Evolutionary conservation across 2,888 invertebrate species (phyloP).

Genomic region (Coelogynopora nodosa): DNA sequence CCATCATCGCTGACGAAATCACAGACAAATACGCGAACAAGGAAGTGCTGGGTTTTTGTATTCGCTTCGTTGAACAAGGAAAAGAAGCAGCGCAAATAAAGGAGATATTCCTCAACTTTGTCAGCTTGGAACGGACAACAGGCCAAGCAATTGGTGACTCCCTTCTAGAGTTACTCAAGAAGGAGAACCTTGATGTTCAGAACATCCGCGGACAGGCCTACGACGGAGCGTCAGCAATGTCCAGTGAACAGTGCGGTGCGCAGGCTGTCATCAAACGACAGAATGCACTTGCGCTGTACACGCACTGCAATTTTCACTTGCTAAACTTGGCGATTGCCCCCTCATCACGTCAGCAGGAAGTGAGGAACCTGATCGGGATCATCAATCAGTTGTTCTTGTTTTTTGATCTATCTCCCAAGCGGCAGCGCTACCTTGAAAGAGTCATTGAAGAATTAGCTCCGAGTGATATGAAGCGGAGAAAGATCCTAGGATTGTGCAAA

Average conservation of each 20-base stretch:
- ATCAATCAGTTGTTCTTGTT: background rate
- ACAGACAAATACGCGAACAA: too few relatives aligned
- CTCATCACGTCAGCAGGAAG: background rate
- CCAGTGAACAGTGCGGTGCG: background rate
- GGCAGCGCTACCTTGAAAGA: background rate
- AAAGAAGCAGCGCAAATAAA: too few relatives aligned
- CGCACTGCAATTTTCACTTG: background rate
- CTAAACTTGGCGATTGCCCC: background rate
- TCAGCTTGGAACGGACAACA: too few relatives aligned
- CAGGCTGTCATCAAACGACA: background rate
- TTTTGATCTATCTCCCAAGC: background rate
- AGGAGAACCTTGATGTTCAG: background rate
- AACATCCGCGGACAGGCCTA: background rate
- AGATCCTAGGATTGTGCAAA: slow-evolving; percentile 3
- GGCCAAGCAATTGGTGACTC: too few relatives aligned
- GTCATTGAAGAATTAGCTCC: background rate
- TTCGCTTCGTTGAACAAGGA: too few relatives aligned
- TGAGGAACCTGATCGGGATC: background rate
- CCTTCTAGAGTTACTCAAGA: too few relatives aligned
- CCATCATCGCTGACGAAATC: too few relatives aligned
- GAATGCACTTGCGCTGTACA: background rate
- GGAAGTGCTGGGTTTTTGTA: too few relatives aligned
- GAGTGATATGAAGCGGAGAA: background rate
- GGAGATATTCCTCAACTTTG: too few relatives aligned
- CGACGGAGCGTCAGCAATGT: background rate